Evolutionary conservation across 1,140 invertebrate species (phyloP), one percentile per base, ranked within the genome.

Genomic region (Tetramorium simillimum): DNA sequence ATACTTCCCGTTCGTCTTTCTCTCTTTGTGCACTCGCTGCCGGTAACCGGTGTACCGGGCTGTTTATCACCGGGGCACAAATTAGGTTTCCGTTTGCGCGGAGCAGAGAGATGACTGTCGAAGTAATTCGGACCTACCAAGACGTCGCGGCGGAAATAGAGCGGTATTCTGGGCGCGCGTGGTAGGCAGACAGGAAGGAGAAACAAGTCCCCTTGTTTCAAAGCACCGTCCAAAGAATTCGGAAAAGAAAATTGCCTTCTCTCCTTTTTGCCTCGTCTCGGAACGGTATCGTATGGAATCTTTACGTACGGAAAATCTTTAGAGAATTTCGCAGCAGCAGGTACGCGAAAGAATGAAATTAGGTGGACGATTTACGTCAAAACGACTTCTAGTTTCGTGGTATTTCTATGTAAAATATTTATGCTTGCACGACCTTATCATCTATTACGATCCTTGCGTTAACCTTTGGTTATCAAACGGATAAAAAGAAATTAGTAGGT

Each of bases 81-180:
- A 84, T 84, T 84, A 84, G 80, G n/a, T 84, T 84, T 33, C 69
- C 69, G 80, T 75, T 73, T 75, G 40, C 24, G n/a, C 24, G 40
- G 14, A n/a, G 33, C 46, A 40, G 46, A 28, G 18, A 81, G 80
- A 84, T 24, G 69, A 75, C 69, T 84, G 80, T 84, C 69, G 80
- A 84, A 84, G 69, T 84, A 84, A 84, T 84, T 84, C 40, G 69
- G 80, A 73, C 43, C 16, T 60, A 56, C 46, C 33, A 53, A 80
- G 62, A 73, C n/a, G 40, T 33, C 12, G 51, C 16, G 16, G 16
- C 43, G 18, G 40, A 82, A 60, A 60, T 60, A 58, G 40, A 73
- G 14, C 53, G 18, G 37, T 82, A 73, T 73, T 82, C 53, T 73
- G 46, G 7, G 18, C 7, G 40, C 37, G 69, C 3, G 40, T 16